Evolutionary conservation across 2,888 invertebrate genomes (phyloP).

Genomic region (Brenthis hecate): DNA sequence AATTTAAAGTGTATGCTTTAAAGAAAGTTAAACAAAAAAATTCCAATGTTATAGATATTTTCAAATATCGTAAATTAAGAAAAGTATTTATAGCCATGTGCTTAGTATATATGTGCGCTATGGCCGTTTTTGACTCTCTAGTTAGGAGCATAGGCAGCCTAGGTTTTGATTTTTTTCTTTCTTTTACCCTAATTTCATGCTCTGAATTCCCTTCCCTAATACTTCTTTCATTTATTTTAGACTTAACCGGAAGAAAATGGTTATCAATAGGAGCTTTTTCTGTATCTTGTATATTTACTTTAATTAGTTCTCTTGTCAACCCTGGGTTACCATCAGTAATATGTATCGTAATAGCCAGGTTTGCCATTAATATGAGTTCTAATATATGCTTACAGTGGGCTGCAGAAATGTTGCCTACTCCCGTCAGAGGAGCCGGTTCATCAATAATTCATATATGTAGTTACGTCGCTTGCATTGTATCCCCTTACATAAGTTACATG

Average conservation of each 20-base stretch:
- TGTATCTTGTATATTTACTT: conserved; percentile 53
- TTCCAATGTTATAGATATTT: conserved; percentile 34
- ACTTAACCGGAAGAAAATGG: conserved; percentile 60
- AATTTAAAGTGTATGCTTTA: conserved; percentile 49
- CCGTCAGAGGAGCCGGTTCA: conserved; percentile 60
- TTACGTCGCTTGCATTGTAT: conserved; percentile 53
- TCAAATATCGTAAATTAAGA: conserved; percentile 54
- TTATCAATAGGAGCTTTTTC: conserved; percentile 48
- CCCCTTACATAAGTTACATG: conserved; percentile 66
- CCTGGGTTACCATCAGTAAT: conserved; percentile 57
- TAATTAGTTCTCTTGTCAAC: conserved; percentile 53
- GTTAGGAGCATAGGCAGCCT: conserved; percentile 59
- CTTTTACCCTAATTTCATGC: conserved; percentile 62
- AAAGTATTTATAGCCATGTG: conserved; percentile 56
- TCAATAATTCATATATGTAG: conserved; percentile 62
- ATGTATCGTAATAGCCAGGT: conserved; percentile 63
- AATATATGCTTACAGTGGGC: conserved; percentile 62
- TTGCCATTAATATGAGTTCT: conserved; percentile 58
- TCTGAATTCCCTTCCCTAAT: conserved; percentile 65
- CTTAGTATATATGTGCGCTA: conserved; percentile 54
- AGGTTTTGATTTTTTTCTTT: conserved; percentile 63
- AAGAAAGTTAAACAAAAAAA: conserved; percentile 39
- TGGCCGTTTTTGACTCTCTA: conserved; percentile 61
- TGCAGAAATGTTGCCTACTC: conserved; percentile 64
- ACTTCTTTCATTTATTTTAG: conserved; percentile 59